Conservation (phyloP, 2,888 invertebrate genomes). For the Troglohyphantes excavatus region DNA sequence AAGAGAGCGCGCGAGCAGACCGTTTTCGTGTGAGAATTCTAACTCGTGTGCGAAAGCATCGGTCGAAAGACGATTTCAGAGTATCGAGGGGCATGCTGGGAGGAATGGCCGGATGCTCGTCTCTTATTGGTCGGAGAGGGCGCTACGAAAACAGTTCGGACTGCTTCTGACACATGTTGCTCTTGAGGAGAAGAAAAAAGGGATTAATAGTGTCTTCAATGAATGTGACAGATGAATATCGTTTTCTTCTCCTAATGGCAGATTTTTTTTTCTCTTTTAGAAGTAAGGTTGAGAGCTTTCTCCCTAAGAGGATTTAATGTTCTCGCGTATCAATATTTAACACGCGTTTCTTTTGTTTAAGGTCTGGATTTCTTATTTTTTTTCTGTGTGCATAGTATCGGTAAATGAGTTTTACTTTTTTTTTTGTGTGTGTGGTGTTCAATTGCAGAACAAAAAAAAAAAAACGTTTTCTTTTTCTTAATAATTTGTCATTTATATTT, state of each 20-base stretch:
- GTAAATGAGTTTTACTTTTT: too few relatives aligned
- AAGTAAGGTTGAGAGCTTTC: neutral
- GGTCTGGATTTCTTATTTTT: neutral
- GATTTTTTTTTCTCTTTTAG: neutral
- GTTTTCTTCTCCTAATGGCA: neutral
- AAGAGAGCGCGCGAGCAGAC: neutral
- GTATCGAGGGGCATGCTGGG: conserved; percentile 65
- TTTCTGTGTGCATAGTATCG: too few relatives aligned
- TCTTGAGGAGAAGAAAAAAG: conserved; percentile 27
- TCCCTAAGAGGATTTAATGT: neutral
- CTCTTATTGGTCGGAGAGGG: conserved; percentile 63
- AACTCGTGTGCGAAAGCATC: conserved; percentile 43
- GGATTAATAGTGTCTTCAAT: conserved; percentile 61
- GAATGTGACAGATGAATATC: conserved; percentile 48
- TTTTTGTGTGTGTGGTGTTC: too few relatives aligned
- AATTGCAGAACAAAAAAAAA: too few relatives aligned
- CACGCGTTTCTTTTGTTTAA: neutral
- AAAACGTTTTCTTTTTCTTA: too few relatives aligned
- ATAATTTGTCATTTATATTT: too few relatives aligned
- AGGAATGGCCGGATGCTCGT: conserved; percentile 33
- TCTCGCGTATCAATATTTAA: conserved; percentile 23
- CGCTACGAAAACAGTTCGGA: conserved; percentile 70
- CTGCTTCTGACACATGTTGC: conserved; percentile 78
- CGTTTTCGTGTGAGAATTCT: conserved; percentile 12
- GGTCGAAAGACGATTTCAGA: neutral